Percentiles rank a stretch among this genome's conserved stretches.
Conservation (phyloP, 1,140 invertebrate genomes). For the Leptinotarsa undecemlineata region DNA sequence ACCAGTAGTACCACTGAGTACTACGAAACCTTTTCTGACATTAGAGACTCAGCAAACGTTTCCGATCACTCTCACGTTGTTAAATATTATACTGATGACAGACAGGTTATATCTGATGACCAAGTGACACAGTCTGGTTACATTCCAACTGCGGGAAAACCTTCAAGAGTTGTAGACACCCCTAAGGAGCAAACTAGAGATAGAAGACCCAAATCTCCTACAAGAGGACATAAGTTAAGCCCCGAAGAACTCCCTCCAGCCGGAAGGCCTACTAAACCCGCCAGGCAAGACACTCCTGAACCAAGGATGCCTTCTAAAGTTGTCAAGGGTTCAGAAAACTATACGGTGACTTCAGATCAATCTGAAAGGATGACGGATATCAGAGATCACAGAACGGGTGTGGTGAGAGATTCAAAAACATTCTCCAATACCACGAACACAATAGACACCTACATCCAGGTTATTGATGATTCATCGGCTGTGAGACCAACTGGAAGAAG, state of each 20-base stretch:
- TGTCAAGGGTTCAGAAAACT: too few relatives aligned
- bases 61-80: neutral
- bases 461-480: too few relatives aligned
- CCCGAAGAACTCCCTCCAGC: constrained; percentile 17
- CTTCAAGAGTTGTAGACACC: neutral
- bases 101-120: neutral
- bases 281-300: neutral
- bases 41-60: neutral
- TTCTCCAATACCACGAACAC: too few relatives aligned
- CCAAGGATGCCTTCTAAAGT: too few relatives aligned
- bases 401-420: too few relatives aligned
- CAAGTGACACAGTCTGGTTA: neutral
- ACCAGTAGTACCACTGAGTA: neutral
- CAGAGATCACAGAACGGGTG: too few relatives aligned
- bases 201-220: neutral
- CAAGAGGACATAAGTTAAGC: neutral
- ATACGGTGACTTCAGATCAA: too few relatives aligned
- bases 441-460: too few relatives aligned
- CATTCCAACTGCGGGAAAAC: constrained; percentile 1
- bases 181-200: neutral
- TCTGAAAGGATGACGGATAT: too few relatives aligned
- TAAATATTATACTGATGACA: neutral
- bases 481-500: too few relatives aligned
- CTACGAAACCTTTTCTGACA: neutral
- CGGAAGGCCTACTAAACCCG: neutral